phyloP scores from a whole-genome alignment of 2,113 vertebrate genomes.

The Colaptes auratus region DNA sequence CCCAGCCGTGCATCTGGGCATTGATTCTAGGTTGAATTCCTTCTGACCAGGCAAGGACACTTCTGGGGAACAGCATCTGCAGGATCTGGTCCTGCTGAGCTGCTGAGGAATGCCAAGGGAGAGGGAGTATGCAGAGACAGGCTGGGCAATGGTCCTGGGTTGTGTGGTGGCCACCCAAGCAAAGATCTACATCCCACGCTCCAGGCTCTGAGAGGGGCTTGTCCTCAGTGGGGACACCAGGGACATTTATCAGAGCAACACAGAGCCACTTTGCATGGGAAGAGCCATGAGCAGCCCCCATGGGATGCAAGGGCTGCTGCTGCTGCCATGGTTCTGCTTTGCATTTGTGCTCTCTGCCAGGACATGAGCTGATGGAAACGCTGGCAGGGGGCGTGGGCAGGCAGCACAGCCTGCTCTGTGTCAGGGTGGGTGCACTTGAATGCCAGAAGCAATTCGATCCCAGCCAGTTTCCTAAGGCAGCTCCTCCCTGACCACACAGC shows the following conservation, averaged over 20 bases:
- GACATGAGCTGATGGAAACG: neutral
- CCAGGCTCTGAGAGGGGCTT: too few relatives aligned
- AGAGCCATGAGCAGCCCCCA: fast-evolving
- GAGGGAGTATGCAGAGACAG: neutral
- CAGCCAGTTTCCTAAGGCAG: neutral
- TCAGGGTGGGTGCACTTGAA: neutral
- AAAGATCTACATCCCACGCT: too few relatives aligned
- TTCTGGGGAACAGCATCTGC: neutral
- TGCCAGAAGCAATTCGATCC: neutral
- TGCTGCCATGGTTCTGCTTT: neutral
- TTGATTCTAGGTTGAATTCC: neutral
- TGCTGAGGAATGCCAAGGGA: neutral
- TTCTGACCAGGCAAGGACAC: neutral
- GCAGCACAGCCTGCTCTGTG: neutral
- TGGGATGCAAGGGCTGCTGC: fast-evolving
- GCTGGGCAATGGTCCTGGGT: neutral
- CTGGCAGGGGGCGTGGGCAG: neutral
- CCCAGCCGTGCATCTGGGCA: fast-evolving
- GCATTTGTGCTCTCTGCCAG: neutral
- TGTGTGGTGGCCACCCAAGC: neutral
- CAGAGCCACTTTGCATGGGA: neutral
- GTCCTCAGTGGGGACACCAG: neutral
- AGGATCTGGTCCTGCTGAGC: neutral
- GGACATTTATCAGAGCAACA: neutral
- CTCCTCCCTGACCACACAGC: neutral